Evolutionary conservation across 2,888 invertebrate genomes (phyloP).

Genomic region (Phragmatobia fuliginosa): DNA sequence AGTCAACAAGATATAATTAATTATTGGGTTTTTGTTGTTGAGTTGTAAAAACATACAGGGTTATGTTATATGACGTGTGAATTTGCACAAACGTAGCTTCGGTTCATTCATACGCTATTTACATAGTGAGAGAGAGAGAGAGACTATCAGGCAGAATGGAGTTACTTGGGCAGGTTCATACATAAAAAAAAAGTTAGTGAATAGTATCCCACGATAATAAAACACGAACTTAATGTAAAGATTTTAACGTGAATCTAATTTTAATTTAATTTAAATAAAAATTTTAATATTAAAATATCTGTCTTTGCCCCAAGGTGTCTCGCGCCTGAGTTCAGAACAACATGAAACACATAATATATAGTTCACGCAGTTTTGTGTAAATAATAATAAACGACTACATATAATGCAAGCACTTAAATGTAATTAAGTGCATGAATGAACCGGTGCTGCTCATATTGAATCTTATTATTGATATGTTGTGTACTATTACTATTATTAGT

Average conservation of each 20-base stretch:
- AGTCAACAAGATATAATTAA: constrained; percentile 52
- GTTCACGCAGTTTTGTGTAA: not conserved
- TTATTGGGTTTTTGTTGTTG: constrained; percentile 30
- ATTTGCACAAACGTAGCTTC: constrained; percentile 36
- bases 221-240: not conserved
- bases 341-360: not conserved
- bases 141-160: no score
- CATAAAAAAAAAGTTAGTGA: no score
- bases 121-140: not conserved
- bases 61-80: constrained; percentile 50
- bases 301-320: no score
- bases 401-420: not conserved
- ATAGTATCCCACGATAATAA: no score
- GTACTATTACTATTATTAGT: constrained; percentile 41
- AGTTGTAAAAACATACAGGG: constrained; percentile 61
- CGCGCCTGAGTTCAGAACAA: not conserved
- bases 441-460: constrained; percentile 19
- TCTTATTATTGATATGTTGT: constrained; percentile 46
- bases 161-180: no score
- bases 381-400: not conserved
- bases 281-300: no score
- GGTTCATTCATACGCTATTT: constrained; percentile 16
- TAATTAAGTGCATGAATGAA: constrained; percentile 20
- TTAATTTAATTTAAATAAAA: no score
- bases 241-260: no score